Evolutionary conservation across 2,888 invertebrate species (phyloP), one percentile per base, ranked within the genome.

Genomic region (Caenorhabditis virilis): DNA sequence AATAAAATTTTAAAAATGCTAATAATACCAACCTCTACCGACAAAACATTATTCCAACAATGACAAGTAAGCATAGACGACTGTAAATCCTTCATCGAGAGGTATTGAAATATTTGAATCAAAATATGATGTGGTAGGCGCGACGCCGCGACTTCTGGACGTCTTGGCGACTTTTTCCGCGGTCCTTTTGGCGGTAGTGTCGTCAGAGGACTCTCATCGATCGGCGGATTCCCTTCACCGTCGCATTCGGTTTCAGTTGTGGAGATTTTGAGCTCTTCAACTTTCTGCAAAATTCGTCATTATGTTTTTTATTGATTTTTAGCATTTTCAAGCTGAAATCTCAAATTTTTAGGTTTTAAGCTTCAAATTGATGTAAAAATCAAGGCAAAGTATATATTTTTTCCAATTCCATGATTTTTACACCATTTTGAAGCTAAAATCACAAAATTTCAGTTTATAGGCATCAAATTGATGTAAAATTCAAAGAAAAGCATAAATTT

Each of bases 41-140:
- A 90, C 58, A 97, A 87, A 84, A 91, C 90, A 84, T 88, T 88
- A 84, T 91, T 90, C 95, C 95, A 97, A 82, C 89, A 90, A 85
- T 91, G 91, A 86, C 95, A 97, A 52, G 93, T 94, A 76, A 93
- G 86, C 66, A 92, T 89, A 87, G 94, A 94, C 85, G 90, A 91
- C 80, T 90, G 88, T 69, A 97, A 86, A 84, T 95, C 94, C 82
- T 54, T 58, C n/a, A 77, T 45, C 9, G 68, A 50, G 9, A 79
- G 50, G 43, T 75, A 72, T 35, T 69, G 62, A 57, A 81, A 80
- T 9, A 80, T 64, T 9, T 62, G 67, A 16, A 68, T 67, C 16
- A 79, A 66, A 11, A 77, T 65, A 39, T 70, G 61, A 23, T 77
- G 74, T 1, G 78, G 78, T 6, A 80, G 57, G 15, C 78, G 69